These are phyloP conservation scores for Propithecus coquereli DNA, from an alignment of 2,113 vertebrate species.

Conservation along the genomic window DNA sequence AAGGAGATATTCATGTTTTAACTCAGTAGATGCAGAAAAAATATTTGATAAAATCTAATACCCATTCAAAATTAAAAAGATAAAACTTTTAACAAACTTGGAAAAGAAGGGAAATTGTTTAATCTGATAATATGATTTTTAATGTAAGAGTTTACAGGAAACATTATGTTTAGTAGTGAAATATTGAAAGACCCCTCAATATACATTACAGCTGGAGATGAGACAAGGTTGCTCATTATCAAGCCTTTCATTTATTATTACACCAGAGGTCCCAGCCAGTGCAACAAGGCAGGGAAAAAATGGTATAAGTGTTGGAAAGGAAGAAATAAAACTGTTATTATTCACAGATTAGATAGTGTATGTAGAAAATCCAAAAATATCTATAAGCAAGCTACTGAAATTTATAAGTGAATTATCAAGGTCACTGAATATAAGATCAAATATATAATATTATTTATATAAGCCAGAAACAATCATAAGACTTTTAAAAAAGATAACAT, in stretches of 20 bases:
- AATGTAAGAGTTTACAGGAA: background rate
- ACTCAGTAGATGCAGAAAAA: background rate
- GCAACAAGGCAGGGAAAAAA: background rate
- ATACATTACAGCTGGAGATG: background rate
- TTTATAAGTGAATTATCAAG: slow-evolving; percentile 9
- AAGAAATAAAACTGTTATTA: slow-evolving; percentile 7
- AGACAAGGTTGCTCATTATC: background rate
- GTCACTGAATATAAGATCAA: background rate
- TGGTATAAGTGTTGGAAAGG: background rate
- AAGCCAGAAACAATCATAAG: background rate
- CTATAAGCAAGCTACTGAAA: background rate
- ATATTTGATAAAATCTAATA: background rate
- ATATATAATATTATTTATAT: background rate
- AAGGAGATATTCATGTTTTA: background rate
- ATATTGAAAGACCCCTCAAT: background rate
- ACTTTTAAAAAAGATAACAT: background rate
- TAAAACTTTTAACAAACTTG: background rate
- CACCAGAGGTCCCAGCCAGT: background rate
- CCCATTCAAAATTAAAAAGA: background rate
- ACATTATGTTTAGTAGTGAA: background rate
- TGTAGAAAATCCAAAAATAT: background rate
- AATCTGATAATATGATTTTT: background rate
- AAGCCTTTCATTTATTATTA: background rate
- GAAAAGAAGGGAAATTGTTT: background rate
- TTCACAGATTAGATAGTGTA: background rate